These are phyloP conservation scores for Noctua janthina DNA, from an alignment of 2,888 invertebrate genomes.

Conservation along the genomic window DNA sequence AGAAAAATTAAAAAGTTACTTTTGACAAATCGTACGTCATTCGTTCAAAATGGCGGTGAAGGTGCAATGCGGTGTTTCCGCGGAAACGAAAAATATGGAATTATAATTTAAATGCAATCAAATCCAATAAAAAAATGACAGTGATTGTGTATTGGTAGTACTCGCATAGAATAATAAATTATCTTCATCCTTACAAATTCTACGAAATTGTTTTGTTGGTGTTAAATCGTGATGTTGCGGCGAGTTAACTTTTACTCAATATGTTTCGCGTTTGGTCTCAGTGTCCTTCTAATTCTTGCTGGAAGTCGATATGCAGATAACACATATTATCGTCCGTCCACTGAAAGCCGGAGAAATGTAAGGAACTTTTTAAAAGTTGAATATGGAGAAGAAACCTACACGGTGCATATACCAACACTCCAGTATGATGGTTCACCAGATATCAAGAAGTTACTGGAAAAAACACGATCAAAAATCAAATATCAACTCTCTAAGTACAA, in stretches of 20 bases:
- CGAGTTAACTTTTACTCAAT: conserved; percentile 88
- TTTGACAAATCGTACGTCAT: conserved; percentile 71
- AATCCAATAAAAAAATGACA: conserved; percentile 83
- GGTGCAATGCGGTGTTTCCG: conserved; percentile 90
- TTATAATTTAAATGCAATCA: conserved; percentile 83
- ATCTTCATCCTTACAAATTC: conserved; percentile 72
- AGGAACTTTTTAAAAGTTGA: conserved; percentile 92
- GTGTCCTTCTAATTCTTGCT: conserved; percentile 88
- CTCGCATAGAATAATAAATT: conserved; percentile 75
- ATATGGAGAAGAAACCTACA: conserved; percentile 79
- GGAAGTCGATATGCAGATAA: conserved; percentile 90
- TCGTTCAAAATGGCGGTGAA: conserved; percentile 83
- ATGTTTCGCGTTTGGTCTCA: conserved; percentile 89
- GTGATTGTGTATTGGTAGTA: conserved; percentile 81
- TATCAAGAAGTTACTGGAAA: conserved; percentile 83
- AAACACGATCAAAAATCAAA: conserved; percentile 81
- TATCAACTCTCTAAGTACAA: conserved; percentile 84
- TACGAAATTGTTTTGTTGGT: conserved; percentile 73
- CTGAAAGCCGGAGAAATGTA: conserved; percentile 84
- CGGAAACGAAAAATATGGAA: conserved; percentile 85
- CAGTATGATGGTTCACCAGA: conserved; percentile 82
- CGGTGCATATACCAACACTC: conserved; percentile 81
- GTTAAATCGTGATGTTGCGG: conserved; percentile 87
- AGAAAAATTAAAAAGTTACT: conserved; percentile 57
- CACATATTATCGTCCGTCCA: conserved; percentile 86